Percentiles rank a stretch among this genome's conserved stretches.
phyloP scores from a whole-genome alignment of 2,113 vertebrate species.

The Trochalopteron elliotii region DNA sequence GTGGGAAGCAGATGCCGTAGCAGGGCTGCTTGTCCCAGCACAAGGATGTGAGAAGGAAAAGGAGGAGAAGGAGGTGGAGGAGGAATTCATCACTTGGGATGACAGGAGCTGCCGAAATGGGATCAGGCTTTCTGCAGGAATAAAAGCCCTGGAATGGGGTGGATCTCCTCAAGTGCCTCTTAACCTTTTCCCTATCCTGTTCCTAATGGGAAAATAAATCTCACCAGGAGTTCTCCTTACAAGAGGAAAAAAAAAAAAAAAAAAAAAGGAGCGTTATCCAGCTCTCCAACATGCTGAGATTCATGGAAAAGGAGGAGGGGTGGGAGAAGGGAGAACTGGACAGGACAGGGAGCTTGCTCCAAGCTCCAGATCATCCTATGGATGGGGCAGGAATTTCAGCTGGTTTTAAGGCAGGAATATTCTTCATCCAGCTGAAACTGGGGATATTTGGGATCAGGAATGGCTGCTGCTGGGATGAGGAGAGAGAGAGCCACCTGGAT shows the following conservation, averaged over 20 bases:
- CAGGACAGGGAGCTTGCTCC: rapidly evolving
- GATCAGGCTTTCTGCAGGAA: background rate
- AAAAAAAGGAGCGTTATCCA: background rate
- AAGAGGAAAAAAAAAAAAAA: background rate
- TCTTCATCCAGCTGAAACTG: background rate
- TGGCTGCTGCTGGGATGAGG: background rate
- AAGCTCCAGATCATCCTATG: rapidly evolving
- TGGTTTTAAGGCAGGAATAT: background rate
- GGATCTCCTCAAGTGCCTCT: conserved; percentile 22
- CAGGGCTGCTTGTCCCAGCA: background rate
- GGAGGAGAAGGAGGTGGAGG: background rate
- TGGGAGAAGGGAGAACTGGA: background rate
- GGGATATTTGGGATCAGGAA: background rate
- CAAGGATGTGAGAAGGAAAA: background rate
- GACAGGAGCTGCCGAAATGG: background rate
- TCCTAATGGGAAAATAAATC: background rate
- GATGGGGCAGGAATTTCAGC: background rate
- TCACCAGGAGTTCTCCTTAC: background rate
- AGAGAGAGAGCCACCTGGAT: rapidly evolving
- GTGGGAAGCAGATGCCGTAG: background rate
- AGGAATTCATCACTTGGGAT: background rate
- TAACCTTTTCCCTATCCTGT: conserved; percentile 20
- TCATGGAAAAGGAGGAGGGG: background rate
- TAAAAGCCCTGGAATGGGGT: background rate
- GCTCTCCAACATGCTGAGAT: background rate